Conservation (phyloP, 1,140 invertebrate species). For the Maniola jurtina region DNA sequence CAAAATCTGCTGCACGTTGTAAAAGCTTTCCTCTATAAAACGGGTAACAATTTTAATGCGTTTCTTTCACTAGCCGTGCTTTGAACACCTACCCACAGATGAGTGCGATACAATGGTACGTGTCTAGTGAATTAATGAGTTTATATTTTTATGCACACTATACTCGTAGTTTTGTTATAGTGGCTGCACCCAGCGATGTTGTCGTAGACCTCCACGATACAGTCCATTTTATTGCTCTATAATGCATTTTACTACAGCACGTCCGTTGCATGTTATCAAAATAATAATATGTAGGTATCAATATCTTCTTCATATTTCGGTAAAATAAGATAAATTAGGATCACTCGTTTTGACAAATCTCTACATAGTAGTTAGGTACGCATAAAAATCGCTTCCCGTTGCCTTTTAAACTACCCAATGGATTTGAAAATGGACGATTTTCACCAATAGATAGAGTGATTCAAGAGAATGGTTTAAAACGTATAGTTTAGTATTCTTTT, state of each 20-base stretch:
- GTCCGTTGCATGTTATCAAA: neutral
- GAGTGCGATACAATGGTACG: conserved; percentile 39
- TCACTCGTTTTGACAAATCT: too few species aligned
- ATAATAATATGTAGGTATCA: too few species aligned
- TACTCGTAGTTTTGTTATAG: conserved; percentile 14
- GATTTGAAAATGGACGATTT: too few species aligned
- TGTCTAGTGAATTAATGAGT: conserved; percentile 42
- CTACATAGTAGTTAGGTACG: too few species aligned
- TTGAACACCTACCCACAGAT: conserved; percentile 36
- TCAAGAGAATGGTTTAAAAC: too few species aligned
- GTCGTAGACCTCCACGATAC: conserved; percentile 19
- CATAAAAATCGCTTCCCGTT: too few species aligned
- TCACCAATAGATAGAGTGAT: too few species aligned
- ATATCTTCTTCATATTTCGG: neutral
- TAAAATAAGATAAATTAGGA: neutral
- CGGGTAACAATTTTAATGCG: neutral
- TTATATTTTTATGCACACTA: conserved; percentile 32
- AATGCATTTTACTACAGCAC: neutral
- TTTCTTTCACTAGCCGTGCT: conserved; percentile 29
- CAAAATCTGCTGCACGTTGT: too few species aligned
- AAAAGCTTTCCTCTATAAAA: too few species aligned
- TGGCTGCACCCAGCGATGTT: conserved; percentile 13
- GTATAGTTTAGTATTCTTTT: too few species aligned
- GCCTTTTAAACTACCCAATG: too few species aligned
- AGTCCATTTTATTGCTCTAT: neutral